Evolutionary conservation across 53 echinoderm and acorn worm species (phyloP).

Genomic region (Zoroaster sp.): DNA sequence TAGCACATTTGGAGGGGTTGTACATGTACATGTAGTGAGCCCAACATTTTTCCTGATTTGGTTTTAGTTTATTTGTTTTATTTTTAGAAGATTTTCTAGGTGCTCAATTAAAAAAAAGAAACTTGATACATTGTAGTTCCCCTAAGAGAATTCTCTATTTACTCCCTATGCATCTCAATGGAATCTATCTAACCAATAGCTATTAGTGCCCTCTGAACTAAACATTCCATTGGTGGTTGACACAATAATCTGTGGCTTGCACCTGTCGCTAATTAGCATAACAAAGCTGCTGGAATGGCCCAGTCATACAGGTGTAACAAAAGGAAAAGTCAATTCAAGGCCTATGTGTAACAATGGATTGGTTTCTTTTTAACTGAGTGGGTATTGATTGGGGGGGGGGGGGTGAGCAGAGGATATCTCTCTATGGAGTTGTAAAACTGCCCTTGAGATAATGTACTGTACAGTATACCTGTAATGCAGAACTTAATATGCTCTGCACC

Average conservation of each 20-base stretch:
- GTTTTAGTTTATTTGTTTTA: neutral
- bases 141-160: neutral
- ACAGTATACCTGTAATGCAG: neutral
- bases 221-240: conserved; percentile 28
- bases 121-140: neutral
- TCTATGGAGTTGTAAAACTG: conserved; percentile 42
- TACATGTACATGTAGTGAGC: too few relatives aligned
- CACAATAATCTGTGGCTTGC: conserved; percentile 25
- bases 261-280: conserved; percentile 50
- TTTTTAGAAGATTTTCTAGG: neutral
- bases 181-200: conserved; percentile 31
- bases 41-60: too few relatives aligned
- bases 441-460: conserved; percentile 5
- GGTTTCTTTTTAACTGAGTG: neutral
- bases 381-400: too few relatives aligned
- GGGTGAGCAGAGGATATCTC: neutral
- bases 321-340: neutral
- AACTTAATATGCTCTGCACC: too few relatives aligned
- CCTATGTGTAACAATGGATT: neutral
- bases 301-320: neutral
- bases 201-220: neutral
- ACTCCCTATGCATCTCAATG: neutral
- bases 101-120: neutral
- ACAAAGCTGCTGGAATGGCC: conserved; percentile 1
- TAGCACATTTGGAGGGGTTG: too few relatives aligned